Evolutionary conservation across 2,113 vertebrate species (phyloP), one percentile per base, ranked within the genome.

Genomic region (Andinoacara biseriatus): DNA sequence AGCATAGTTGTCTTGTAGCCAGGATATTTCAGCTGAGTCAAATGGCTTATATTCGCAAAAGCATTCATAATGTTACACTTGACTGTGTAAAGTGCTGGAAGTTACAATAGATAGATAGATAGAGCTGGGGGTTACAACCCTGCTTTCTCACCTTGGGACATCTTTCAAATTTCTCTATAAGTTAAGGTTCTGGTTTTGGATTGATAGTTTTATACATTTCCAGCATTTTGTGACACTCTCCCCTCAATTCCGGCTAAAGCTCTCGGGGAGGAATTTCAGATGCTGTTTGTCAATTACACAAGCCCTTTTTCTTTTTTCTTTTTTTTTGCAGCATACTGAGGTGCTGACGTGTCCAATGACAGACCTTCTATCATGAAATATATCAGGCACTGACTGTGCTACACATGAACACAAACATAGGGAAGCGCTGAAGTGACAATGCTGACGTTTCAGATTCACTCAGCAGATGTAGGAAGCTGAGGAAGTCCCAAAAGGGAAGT

Each of bases 401-500:
- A 72, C 67, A 31, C 67, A 72, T 54, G 43, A 72, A 72, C 17
- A 31, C 46, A 54, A 72, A 72, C 67, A 54, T 54, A 26, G 26
- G 67, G 18, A 72, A 72, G 67, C 46, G 5, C 67, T n/a, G 1
- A 33, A 43, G 14, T 72, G 67, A 72, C 67, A 72, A 54, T 72
- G 46, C 67, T 72, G 67, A 72, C 67, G 31, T 72, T 33, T n/a
- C 46, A 72, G 67, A 72, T 72, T 72, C 46, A 54, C 46, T 31
- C 46, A 54, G 46, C 67, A 72, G 67, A 72, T 83, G 83, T 62
- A 87, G 86, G 86, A 91, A 89, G 78, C 61, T 61, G 74, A 62
- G 78, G 83, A 90, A 86, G 69, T 65, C 80, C 79, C 57, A 67
- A 78, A 86, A 59, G 61, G 84, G 86, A 92, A 87, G 63, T 87